These are phyloP conservation scores for Myrmophylax atrothorax DNA, from an alignment of 2,113 vertebrate genomes.

Conservation along the genomic window DNA sequence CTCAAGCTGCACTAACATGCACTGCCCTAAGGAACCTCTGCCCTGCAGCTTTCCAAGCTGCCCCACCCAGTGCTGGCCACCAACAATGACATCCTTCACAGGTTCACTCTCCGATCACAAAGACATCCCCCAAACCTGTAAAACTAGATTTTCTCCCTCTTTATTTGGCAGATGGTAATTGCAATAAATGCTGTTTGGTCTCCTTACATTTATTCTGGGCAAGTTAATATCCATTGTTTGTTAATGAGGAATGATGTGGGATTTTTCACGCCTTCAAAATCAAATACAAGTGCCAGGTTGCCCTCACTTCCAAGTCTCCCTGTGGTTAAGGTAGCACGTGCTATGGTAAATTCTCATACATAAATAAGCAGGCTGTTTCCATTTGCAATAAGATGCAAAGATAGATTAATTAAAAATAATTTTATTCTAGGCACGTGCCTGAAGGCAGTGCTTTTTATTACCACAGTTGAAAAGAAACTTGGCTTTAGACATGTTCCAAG, in stretches of 20 bases:
- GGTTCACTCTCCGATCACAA: not conserved
- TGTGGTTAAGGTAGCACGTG: not conserved
- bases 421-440: not conserved
- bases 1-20: not conserved
- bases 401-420: not conserved
- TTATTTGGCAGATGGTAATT: not conserved
- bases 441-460: not conserved
- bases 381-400: not conserved
- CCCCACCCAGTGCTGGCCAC: not conserved
- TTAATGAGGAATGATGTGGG: not conserved
- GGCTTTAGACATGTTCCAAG: not conserved
- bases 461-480: not conserved
- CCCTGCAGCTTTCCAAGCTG: not conserved
- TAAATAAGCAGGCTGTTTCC: not conserved
- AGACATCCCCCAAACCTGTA: not conserved
- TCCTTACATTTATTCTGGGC: not conserved
- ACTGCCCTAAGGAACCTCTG: fast-evolving
- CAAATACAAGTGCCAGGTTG: not conserved
- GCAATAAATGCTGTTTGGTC: not conserved
- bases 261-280: not conserved
- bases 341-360: not conserved
- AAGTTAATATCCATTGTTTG: not conserved
- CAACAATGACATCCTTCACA: not conserved
- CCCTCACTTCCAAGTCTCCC: not conserved
- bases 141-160: not conserved